Conservation (phyloP, 2,113 vertebrate species). For the Phocoena sinus region DNA sequence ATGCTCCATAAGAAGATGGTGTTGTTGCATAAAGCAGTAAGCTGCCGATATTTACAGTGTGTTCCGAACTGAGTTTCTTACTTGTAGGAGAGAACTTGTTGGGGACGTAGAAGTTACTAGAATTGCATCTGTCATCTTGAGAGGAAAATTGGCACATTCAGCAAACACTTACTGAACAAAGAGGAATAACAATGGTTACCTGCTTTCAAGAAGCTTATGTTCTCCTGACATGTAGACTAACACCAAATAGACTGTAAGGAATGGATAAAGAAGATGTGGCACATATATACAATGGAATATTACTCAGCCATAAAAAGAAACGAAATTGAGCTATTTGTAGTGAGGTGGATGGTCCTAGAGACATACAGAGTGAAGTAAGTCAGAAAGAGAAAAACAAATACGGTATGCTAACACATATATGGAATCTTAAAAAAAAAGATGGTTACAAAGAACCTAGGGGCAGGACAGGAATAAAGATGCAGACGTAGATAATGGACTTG, state of each 20-base stretch:
- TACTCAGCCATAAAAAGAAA: no score
- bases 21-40: neutral
- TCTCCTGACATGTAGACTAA: fast-evolving
- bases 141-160: neutral
- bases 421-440: no score
- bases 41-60: neutral
- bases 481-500: no score
- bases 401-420: no score
- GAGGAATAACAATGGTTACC: neutral
- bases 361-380: no score
- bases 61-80: neutral
- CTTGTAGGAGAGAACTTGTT: neutral
- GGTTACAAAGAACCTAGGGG: no score
- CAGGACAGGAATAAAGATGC: no score
- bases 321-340: no score
- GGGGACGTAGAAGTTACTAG: neutral
- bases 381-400: no score
- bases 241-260: neutral
- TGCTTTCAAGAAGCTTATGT: neutral
- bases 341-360: no score
- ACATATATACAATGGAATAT: no score
- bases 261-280: no score
- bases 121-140: neutral
- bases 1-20: neutral
- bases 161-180: neutral